Conservation (phyloP, 1,140 invertebrate genomes). For the Brachionus sp. region DNA sequence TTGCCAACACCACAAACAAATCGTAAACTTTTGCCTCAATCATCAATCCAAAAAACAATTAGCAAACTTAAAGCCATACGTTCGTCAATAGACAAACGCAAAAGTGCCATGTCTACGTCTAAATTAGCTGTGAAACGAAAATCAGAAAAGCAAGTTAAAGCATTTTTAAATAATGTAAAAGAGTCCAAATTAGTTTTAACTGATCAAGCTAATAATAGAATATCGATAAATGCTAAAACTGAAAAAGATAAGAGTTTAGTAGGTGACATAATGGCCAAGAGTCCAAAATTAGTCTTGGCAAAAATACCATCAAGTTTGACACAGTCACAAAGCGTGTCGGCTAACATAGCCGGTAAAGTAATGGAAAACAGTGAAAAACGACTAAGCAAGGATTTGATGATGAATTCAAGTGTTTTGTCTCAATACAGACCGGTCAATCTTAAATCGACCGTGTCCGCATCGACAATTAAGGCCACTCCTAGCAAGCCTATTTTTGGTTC, state of each 20-base stretch:
- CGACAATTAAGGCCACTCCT: neutral
- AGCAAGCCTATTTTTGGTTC: neutral
- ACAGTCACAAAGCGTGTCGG: neutral
- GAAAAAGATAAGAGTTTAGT: neutral
- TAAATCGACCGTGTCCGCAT: neutral
- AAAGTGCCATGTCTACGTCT: neutral
- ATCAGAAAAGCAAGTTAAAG: constrained; percentile 23
- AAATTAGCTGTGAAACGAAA: neutral
- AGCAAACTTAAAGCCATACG: neutral
- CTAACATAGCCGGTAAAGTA: neutral
- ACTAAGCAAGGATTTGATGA: neutral
- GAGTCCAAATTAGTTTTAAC: neutral
- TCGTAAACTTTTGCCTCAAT: neutral
- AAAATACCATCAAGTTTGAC: neutral
- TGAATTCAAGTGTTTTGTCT: neutral
- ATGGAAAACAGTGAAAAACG: neutral
- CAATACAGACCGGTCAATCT: neutral
- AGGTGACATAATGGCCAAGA: neutral
- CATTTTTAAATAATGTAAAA: constrained; percentile 8
- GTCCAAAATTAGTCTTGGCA: neutral
- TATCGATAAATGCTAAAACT: neutral
- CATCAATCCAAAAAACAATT: constrained; percentile 6
- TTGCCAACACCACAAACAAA: neutral
- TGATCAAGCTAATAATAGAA: neutral
- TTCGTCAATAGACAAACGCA: constrained; percentile 19